Evolutionary conservation across 1,140 invertebrate species (phyloP).

Genomic region (Drosophila bocqueti): DNA sequence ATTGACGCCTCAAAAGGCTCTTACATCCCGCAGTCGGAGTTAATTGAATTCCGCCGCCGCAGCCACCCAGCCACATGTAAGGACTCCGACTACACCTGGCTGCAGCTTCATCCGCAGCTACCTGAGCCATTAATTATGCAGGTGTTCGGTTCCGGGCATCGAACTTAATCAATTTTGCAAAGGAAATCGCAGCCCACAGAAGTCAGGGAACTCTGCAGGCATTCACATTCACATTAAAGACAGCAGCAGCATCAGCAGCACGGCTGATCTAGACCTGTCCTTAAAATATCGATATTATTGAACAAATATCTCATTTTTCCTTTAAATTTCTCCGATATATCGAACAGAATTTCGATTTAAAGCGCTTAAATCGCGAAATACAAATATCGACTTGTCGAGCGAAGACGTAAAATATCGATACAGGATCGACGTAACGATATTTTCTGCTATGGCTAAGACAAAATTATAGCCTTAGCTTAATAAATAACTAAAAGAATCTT

Average conservation of each 20-base stretch:
- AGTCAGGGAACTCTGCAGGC: neutral
- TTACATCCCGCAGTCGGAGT: conserved; percentile 17
- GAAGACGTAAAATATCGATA: too few species aligned
- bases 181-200: neutral
- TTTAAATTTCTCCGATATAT: too few species aligned
- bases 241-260: neutral
- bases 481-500: too few species aligned
- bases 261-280: neutral
- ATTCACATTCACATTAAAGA: neutral
- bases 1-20: conserved; percentile 35
- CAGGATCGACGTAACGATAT: too few species aligned
- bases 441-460: too few species aligned
- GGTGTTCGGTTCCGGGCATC: conserved; percentile 4
- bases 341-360: too few species aligned
- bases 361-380: too few species aligned
- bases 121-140: conserved; percentile 38
- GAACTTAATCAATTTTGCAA: conserved; percentile 13
- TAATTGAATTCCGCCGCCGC: conserved; percentile 46
- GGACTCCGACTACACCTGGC: neutral
- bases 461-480: too few species aligned
- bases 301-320: too few species aligned
- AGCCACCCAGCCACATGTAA: neutral
- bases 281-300: neutral
- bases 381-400: too few species aligned
- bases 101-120: neutral